Conservation (phyloP, 1,140 invertebrate genomes). For the Mercenaria mercenaria region DNA sequence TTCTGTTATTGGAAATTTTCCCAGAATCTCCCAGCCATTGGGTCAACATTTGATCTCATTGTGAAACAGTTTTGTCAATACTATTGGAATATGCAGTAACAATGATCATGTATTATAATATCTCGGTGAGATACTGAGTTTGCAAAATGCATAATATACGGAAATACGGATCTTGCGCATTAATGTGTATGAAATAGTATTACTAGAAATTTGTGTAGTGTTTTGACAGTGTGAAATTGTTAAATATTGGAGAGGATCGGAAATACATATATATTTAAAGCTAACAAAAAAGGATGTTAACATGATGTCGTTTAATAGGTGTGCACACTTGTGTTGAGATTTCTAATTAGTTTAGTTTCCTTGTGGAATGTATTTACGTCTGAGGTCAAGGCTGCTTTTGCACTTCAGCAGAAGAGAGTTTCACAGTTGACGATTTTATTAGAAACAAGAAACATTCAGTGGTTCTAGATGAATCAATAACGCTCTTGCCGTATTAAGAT, state of each 20-base stretch:
- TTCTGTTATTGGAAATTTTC: slow-evolving; percentile 37
- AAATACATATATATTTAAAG: no score
- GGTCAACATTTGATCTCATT: slow-evolving; percentile 34
- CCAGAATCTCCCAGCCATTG: slow-evolving; percentile 8
- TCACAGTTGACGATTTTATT: not conserved
- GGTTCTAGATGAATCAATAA: not conserved
- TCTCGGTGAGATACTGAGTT: not conserved
- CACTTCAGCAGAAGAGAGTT: not conserved
- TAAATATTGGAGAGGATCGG: no score
- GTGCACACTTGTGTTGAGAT: no score
- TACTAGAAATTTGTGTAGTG: no score
- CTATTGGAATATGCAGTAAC: slow-evolving; percentile 8
- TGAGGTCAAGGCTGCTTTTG: no score
- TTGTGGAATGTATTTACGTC: no score
- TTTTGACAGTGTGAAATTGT: no score
- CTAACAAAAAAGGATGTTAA: no score
- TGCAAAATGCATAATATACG: not conserved
- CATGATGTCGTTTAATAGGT: no score
- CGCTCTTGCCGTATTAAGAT: not conserved
- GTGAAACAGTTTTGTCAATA: slow-evolving; percentile 26
- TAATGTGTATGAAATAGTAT: no score
- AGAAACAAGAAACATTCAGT: not conserved
- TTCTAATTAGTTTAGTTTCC: no score
- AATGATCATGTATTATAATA: not conserved
- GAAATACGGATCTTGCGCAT: no score